These are phyloP conservation scores for Portevinia maculata DNA, from an alignment of 2,888 invertebrate species.

Conservation along the genomic window DNA sequence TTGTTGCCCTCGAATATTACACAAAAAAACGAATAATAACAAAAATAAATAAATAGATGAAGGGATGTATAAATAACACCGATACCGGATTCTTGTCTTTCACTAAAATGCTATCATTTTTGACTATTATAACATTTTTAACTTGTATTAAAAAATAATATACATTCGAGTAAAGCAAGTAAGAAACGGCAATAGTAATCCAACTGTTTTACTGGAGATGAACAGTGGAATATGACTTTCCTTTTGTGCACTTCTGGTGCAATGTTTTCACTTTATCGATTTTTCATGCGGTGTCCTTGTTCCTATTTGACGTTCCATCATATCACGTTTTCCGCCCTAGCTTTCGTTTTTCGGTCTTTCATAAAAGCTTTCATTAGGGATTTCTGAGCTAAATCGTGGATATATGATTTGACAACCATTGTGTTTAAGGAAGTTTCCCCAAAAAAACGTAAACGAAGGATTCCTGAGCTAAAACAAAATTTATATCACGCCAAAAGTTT, in stretches of 20 bases:
- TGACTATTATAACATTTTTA: no score
- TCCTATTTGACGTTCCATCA: conserved; percentile 76
- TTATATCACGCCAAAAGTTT: no score
- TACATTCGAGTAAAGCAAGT: not conserved
- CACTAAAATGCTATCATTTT: no score
- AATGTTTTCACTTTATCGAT: conserved; percentile 78
- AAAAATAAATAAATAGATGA: not conserved
- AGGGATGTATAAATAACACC: not conserved
- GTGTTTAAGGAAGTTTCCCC: no score
- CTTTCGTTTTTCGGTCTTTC: conserved; percentile 8
- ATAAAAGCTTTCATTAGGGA: conserved; percentile 16
- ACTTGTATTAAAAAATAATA: not conserved
- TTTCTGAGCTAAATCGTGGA: not conserved
- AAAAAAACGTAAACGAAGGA: no score
- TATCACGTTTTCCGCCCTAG: conserved; percentile 49
- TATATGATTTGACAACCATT: no score
- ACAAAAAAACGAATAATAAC: not conserved
- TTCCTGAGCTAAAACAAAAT: no score
- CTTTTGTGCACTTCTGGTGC: conserved; percentile 56
- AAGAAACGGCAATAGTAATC: not conserved
- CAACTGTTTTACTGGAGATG: conserved; percentile 3
- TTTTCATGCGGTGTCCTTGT: conserved; percentile 80
- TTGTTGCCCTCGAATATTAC: not conserved
- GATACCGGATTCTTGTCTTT: no score
- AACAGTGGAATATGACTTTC: conserved; percentile 37